A percentile compares a stretch with the other conserved stretches of the same genome.
Evolutionary conservation across 2,888 invertebrate species (phyloP).

Genomic region (Caradrina clavipalpis): DNA sequence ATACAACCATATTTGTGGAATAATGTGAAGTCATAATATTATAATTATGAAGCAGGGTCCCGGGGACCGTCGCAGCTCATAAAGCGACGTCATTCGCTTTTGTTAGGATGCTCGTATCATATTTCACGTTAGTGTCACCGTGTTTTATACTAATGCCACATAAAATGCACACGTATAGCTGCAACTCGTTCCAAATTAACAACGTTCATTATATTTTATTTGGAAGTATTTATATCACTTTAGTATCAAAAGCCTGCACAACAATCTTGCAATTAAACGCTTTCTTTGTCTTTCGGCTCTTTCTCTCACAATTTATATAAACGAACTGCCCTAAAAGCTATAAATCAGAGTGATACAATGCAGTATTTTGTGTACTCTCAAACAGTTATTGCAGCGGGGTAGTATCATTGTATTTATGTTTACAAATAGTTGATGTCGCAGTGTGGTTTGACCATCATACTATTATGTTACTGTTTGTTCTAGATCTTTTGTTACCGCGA

Average conservation of each 20-base stretch:
- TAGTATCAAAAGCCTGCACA: slow-evolving; percentile 24
- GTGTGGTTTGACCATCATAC: slow-evolving; percentile 84
- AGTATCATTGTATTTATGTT: slow-evolving; percentile 83
- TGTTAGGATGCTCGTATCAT: slow-evolving; percentile 79
- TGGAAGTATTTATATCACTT: slow-evolving; percentile 20
- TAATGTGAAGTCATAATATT: slow-evolving; percentile 89
- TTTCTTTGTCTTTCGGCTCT: slow-evolving; percentile 60
- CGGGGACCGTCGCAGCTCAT: slow-evolving; percentile 73
- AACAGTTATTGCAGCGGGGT: slow-evolving; percentile 79
- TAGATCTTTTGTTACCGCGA: slow-evolving; percentile 83
- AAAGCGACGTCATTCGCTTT: slow-evolving; percentile 83
- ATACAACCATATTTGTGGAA: slow-evolving; percentile 73
- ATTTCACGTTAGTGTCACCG: slow-evolving; percentile 77
- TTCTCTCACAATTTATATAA: slow-evolving; percentile 43
- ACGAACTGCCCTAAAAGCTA: slow-evolving; percentile 71
- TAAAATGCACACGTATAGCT: slow-evolving; percentile 48
- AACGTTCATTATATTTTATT: slow-evolving; percentile 30
- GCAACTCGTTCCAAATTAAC: slow-evolving; percentile 38
- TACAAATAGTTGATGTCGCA: slow-evolving; percentile 82
- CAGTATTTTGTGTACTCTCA: slow-evolving; percentile 83
- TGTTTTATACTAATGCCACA: slow-evolving; percentile 77
- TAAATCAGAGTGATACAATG: slow-evolving; percentile 82
- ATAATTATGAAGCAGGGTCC: slow-evolving; percentile 82
- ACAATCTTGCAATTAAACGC: slow-evolving; percentile 43
- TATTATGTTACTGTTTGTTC: slow-evolving; percentile 89